Base-by-base conservation (phyloP, 2,113 vertebrate species). In the Thermophis baileyi region DNA sequence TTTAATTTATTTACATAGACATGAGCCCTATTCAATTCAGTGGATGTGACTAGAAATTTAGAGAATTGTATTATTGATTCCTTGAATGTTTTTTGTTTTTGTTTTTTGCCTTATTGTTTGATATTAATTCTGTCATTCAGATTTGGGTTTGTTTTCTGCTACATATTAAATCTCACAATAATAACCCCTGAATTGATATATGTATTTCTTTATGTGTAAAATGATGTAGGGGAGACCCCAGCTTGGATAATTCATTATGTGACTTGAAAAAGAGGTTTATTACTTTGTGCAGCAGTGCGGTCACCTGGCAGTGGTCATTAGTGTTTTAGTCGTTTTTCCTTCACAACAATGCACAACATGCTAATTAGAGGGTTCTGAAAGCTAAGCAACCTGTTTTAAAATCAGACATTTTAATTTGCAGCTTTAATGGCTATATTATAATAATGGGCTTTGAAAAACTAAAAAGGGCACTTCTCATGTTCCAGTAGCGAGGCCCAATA, bases 311-410 rank as follows among this genome's bases (percentile, higher is more conserved):
- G 97, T 97, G 95, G 97, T 98, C 97, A 98, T 98, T 98, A 98
- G 96, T 96, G 97, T 98, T 98, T 97, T 98, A 96, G 97, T 94
- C 95, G 93, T 96, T 96, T 96, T 97, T 97, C 96, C 96, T 93
- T 97, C 95, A 95, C 97, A 97, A 97, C 98, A 98, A 98, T 97
- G 95, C 93, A 95, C 95, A 97, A 98, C 98, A 98, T 98, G 97
- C 97, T 98, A 98, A 98, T 98, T 98, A 97, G 95, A 97, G 97
- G 94, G 95, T 96, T 98, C 97, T 97, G 97, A 98, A 98, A 98
- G 97, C 98, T 96, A 97, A 97, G 97, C 97, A 98, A 98, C 98
- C 97, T 98, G 98, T 98, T 98, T 97, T 97, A 98, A 98, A 97
- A 97, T 96, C 97, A 97, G 97, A 97, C 97, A 97, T 98, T 98